Percentiles rank a stretch among this genome's conserved stretches.
These are phyloP conservation scores for Vimba vimba DNA, from an alignment of 2,113 vertebrate genomes.

Conservation along the genomic window DNA sequence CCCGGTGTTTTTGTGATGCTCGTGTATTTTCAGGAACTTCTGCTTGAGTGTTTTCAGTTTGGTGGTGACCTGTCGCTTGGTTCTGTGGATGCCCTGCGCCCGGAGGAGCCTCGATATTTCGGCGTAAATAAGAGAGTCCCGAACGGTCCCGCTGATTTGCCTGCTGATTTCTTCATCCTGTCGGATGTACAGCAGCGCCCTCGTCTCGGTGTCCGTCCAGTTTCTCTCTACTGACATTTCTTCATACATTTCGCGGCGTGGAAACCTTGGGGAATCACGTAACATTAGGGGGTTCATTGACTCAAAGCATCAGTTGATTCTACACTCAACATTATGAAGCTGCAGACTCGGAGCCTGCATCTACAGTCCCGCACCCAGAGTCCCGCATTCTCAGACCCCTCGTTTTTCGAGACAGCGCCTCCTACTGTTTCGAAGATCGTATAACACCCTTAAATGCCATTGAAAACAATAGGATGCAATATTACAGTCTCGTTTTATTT, in stretches of 20 bases:
- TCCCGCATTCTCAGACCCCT: too few relatives aligned
- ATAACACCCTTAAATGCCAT: too few relatives aligned
- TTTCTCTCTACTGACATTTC: conserved; percentile 6
- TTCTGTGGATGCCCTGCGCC: conserved; percentile 13
- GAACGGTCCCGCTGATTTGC: conserved; percentile 24
- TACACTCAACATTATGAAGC: too few relatives aligned
- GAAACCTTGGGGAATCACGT: background rate
- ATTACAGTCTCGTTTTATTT: too few relatives aligned
- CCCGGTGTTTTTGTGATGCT: conserved; percentile 23
- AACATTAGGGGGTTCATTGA: background rate
- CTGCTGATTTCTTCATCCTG: background rate
- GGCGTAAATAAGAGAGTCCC: conserved; percentile 18
- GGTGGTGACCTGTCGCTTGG: conserved; percentile 12
- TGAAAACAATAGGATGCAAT: too few relatives aligned
- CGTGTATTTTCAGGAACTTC: conserved; percentile 15
- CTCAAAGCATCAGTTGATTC: background rate
- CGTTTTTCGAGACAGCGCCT: too few relatives aligned
- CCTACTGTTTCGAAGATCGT: too few relatives aligned
- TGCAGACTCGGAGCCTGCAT: too few relatives aligned
- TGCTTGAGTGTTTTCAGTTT: conserved; percentile 36
- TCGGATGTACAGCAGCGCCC: conserved; percentile 23
- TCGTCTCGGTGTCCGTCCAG: conserved; percentile 34
- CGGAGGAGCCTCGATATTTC: conserved; percentile 21
- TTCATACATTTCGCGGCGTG: conserved; percentile 8
- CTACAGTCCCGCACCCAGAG: too few relatives aligned